Evolutionary conservation across 2,888 invertebrate species (phyloP), one percentile per base, ranked within the genome.

Genomic region (Candidula unifasciata): DNA sequence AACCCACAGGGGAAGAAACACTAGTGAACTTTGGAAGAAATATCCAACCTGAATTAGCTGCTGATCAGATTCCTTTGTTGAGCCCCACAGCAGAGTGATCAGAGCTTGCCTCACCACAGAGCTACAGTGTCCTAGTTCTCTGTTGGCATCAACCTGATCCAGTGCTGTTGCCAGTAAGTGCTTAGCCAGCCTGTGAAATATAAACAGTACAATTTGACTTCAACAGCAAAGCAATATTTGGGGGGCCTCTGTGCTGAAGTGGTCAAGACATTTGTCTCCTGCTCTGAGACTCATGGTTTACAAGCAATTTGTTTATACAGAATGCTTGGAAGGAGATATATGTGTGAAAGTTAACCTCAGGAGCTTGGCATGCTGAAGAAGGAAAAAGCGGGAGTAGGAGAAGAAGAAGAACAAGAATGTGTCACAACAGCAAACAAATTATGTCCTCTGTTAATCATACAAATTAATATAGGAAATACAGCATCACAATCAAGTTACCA

Each of bases 71-170:
- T 89, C 89, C 76, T 88, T 90, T 69, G 85, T 84, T 13, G 86
- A 83, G 30, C 74, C 86, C 35, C 78, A 80, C 33, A 81, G 79
- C 13, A 89, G 85, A 21, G 68, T 79, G 16, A 90, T 66, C 13
- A 90, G 81, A 30, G 86, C 86, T 71, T 86, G 85, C 78, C 89
- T 87, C 18, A 87, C 87, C 13, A 90, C 57, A 21, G 89, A 89
- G 27, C 87, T 73, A 74, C 87, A 86, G 73, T 86, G 73, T 57
- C 87, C 87, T 60, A 86, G 83, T 83, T 83, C 85, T 82, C 80
- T 87, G 69, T 44, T 83, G 54, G 80, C 54, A n/a, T 74, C 76
- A 5, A 82, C 73, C 37, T 85, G 52, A 44, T 86, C 83, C 44
- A 89, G 57, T 13, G 87, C 86, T 80, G 88, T 86, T 73, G 88